These are phyloP conservation scores for Neodiprion virginianus DNA, from an alignment of 1,140 invertebrate genomes.

Conservation along the genomic window DNA sequence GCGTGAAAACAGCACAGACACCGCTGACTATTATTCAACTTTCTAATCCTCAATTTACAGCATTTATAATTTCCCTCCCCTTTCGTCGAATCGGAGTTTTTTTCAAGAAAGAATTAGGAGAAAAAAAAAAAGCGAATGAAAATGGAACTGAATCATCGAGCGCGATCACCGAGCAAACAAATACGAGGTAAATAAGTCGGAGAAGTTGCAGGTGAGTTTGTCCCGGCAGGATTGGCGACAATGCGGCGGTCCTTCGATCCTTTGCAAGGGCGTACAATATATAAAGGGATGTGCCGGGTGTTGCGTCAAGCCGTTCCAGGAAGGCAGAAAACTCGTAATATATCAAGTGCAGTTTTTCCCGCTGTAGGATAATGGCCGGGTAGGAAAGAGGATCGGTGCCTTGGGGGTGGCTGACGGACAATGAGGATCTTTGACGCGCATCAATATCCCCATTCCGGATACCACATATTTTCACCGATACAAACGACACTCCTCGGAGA, in stretches of 20 bases:
- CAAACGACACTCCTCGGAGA: slow-evolving; percentile 32
- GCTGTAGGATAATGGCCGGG: slow-evolving; percentile 20
- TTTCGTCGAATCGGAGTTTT: background rate
- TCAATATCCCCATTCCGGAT: slow-evolving; percentile 41
- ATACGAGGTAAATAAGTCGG: background rate
- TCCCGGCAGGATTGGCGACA: background rate
- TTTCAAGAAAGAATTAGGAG: background rate
- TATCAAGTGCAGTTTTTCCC: slow-evolving; percentile 44
- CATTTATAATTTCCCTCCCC: background rate
- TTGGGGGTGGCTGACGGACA: slow-evolving; percentile 35
- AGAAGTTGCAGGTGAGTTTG: slow-evolving; percentile 1
- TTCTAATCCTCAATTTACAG: background rate
- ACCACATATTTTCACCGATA: slow-evolving; percentile 43
- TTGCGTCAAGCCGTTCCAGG: slow-evolving; percentile 34
- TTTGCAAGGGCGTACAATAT: slow-evolving; percentile 4
- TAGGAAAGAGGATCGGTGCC: slow-evolving; percentile 16
- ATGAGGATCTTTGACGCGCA: slow-evolving; percentile 39
- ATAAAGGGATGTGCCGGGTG: slow-evolving; percentile 45
- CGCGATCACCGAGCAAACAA: background rate
- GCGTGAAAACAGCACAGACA: background rate
- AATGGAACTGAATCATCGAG: background rate
- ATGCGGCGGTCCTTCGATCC: slow-evolving; percentile 4
- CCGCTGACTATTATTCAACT: background rate
- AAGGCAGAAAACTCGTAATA: slow-evolving; percentile 45
- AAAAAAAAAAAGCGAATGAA: background rate